phyloP scores from a whole-genome alignment of 2,888 invertebrate genomes.

The Zele albiditarsus region DNA sequence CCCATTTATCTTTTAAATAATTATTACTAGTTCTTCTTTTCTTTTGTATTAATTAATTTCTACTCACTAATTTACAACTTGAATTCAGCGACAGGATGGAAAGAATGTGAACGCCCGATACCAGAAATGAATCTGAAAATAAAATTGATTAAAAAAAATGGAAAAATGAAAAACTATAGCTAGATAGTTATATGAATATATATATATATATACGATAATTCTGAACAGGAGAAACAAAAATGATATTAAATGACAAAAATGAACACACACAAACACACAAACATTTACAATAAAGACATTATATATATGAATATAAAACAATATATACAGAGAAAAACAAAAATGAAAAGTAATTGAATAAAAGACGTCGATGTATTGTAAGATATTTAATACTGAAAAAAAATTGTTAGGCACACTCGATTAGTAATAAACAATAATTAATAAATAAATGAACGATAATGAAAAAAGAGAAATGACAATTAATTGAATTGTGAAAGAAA shows the following conservation, averaged over 20 bases:
- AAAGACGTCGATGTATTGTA: constrained; percentile 68
- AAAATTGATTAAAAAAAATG: background rate
- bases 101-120: background rate
- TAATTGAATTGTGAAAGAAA: constrained; percentile 14
- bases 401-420: constrained; percentile 63
- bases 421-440: constrained; percentile 50
- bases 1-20: too few relatives aligned
- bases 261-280: background rate
- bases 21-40: too few relatives aligned
- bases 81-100: background rate
- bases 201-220: background rate
- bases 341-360: constrained; percentile 58
- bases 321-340: constrained; percentile 18
- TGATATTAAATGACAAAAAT: background rate
- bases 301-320: constrained; percentile 21
- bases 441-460: background rate
- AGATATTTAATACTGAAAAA: constrained; percentile 67
- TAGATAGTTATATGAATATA: background rate
- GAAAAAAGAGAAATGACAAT: constrained; percentile 8
- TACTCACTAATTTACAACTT: background rate
- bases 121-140: background rate
- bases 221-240: too few relatives aligned
- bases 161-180: background rate
- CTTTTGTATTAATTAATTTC: too few relatives aligned
- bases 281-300: constrained; percentile 18